These are phyloP conservation scores for Cynocephalus volans DNA, from an alignment of 2,113 vertebrate species.

Conservation along the genomic window DNA sequence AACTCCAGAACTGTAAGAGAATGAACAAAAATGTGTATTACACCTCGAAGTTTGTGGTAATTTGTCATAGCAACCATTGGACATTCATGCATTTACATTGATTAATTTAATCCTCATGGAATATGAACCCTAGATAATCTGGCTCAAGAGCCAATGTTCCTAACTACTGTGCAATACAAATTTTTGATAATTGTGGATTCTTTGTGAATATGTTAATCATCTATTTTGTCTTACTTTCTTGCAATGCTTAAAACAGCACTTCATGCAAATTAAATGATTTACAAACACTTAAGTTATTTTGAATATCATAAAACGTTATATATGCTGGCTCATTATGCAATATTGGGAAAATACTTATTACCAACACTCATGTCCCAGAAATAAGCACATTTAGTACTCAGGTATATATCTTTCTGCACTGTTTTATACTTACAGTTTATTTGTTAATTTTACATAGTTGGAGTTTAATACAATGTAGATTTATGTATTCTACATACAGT, in stretches of 20 bases:
- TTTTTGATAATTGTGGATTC: not conserved
- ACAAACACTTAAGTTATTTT: not conserved
- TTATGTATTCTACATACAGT: not conserved
- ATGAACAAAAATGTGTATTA: fast-evolving
- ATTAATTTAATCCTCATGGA: not conserved
- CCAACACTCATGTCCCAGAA: not conserved
- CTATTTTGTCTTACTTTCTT: not conserved
- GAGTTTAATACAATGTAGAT: not conserved
- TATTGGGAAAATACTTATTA: conserved; percentile 20
- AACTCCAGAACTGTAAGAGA: not conserved
- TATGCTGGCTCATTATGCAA: not conserved
- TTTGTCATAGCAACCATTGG: not conserved
- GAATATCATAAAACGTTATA: not conserved
- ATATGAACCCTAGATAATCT: not conserved
- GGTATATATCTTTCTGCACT: not conserved
- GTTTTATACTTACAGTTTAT: not conserved
- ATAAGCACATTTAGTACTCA: not conserved
- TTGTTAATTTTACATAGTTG: not conserved
- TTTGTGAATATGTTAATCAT: not conserved
- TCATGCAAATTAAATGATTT: not conserved
- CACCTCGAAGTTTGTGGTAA: too few species aligned
- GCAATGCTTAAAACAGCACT: not conserved
- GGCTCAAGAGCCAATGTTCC: not conserved
- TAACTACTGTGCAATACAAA: not conserved
- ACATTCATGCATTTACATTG: not conserved